phyloP scores from a whole-genome alignment of 2,113 vertebrate genomes.

The Xiphophorus hellerii region DNA sequence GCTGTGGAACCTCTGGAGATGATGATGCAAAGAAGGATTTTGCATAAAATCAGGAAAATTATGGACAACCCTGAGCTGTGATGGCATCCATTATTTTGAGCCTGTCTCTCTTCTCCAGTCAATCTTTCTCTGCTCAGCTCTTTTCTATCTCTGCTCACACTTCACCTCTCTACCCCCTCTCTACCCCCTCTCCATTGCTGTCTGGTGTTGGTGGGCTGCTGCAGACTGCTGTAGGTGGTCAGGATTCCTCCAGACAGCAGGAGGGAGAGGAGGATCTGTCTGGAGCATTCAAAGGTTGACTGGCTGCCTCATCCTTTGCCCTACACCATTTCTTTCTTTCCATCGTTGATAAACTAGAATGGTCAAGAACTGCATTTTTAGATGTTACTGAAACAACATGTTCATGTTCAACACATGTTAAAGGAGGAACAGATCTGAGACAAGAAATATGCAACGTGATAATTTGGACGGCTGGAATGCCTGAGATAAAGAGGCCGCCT shows the following conservation, averaged over 20 bases:
- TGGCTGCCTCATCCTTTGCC: slow-evolving; percentile 31
- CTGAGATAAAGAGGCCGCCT: not conserved
- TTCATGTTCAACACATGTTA: not conserved
- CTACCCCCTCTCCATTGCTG: slow-evolving; percentile 4
- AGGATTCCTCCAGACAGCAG: slow-evolving; percentile 43
- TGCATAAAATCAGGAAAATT: no score
- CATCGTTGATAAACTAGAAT: not conserved
- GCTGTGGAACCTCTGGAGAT: no score
- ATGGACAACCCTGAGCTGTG: not conserved
- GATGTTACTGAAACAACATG: not conserved
- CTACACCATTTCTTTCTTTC: not conserved
- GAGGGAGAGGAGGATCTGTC: slow-evolving; percentile 46
- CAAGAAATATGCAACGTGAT: not conserved
- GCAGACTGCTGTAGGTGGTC: slow-evolving; percentile 42
- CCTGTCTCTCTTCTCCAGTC: slow-evolving; percentile 10
- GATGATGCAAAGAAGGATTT: no score
- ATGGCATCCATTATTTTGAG: slow-evolving; percentile 9
- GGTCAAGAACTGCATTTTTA: not conserved
- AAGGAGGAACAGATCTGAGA: not conserved
- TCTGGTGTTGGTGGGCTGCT: slow-evolving; percentile 22
- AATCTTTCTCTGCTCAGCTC: slow-evolving; percentile 17
- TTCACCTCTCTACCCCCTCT: slow-evolving; percentile 40
- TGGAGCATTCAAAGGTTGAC: slow-evolving; percentile 33
- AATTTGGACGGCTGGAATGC: not conserved
- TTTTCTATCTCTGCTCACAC: slow-evolving; percentile 25